Percentiles rank a stretch among this genome's conserved stretches.
phyloP scores from a whole-genome alignment of 2,797 vertebrate species.

The Pangasius macronema region DNA sequence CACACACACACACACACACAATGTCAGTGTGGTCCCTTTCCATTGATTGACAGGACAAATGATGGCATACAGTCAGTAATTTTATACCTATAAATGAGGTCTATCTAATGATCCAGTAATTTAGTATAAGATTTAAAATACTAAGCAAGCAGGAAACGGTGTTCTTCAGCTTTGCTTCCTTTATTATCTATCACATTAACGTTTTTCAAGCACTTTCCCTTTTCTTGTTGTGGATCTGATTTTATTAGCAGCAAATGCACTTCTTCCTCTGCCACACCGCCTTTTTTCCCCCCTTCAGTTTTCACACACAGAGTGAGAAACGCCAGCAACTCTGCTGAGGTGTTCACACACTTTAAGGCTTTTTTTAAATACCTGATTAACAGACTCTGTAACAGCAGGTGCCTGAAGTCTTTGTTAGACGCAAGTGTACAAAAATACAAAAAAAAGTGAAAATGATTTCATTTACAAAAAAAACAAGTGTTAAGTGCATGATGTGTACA shows the following conservation, averaged over 20 bases:
- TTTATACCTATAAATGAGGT: neutral
- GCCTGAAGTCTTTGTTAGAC: neutral
- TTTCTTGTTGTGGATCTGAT: neutral
- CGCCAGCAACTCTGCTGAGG: neutral
- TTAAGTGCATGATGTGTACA: neutral
- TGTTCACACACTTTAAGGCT: neutral
- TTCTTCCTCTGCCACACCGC: neutral
- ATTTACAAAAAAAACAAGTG: neutral
- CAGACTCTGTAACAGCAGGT: neutral
- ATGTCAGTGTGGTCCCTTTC: neutral
- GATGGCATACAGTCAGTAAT: neutral
- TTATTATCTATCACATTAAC: neutral
- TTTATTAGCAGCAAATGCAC: neutral
- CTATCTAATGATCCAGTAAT: neutral
- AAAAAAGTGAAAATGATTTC: neutral
- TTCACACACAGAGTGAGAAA: slow-evolving; percentile 2
- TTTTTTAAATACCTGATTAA: slow-evolving; percentile 14
- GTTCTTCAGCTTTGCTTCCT: neutral
- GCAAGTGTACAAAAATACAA: neutral
- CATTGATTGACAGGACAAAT: neutral
- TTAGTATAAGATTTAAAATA: neutral
- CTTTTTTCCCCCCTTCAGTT: neutral
- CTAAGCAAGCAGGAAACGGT: neutral
- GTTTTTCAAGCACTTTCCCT: neutral
- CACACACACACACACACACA: too few relatives aligned